These are phyloP conservation scores for Enteromius treurensis DNA, from an alignment of 2,797 vertebrate species.

Conservation along the genomic window DNA sequence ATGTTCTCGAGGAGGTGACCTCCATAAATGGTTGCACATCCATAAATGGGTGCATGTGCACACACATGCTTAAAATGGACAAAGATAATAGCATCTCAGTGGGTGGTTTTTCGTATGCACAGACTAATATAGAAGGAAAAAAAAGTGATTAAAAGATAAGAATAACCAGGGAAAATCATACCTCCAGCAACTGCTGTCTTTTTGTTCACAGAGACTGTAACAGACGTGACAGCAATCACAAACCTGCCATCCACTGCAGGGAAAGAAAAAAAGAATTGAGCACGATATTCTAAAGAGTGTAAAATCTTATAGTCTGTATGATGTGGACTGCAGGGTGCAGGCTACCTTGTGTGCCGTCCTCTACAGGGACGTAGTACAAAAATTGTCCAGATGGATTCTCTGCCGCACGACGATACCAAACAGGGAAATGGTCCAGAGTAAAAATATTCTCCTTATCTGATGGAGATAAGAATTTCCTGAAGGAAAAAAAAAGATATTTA, in stretches of 20 bases:
- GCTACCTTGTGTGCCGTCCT: conserved; percentile 82
- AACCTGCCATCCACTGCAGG: conserved; percentile 59
- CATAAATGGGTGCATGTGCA: conserved; percentile 11
- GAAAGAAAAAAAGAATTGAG: conserved; percentile 48
- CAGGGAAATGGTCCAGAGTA: conserved; percentile 92
- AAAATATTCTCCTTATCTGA: conserved; percentile 89
- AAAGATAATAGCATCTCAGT: conserved; percentile 14
- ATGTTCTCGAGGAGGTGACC: conserved; percentile 1
- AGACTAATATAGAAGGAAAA: not conserved
- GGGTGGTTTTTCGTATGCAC: not conserved
- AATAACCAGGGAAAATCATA: conserved; percentile 71
- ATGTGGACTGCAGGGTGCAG: not conserved
- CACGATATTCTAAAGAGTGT: conserved; percentile 66
- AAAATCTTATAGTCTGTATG: conserved; percentile 73
- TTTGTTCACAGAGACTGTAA: conserved; percentile 85
- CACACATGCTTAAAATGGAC: conserved; percentile 16
- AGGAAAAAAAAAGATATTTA: conserved; percentile 1
- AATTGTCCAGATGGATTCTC: conserved; percentile 89
- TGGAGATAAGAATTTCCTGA: conserved; percentile 88
- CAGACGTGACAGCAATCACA: conserved; percentile 84
- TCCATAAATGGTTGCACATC: conserved; percentile 26
- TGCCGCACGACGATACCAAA: conserved; percentile 92
- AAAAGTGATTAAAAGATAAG: not conserved
- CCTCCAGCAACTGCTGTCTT: conserved; percentile 92
- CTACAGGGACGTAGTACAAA: conserved; percentile 85